phyloP scores from a whole-genome alignment of 2,113 vertebrate genomes.

The Pseudonaja textilis region DNA sequence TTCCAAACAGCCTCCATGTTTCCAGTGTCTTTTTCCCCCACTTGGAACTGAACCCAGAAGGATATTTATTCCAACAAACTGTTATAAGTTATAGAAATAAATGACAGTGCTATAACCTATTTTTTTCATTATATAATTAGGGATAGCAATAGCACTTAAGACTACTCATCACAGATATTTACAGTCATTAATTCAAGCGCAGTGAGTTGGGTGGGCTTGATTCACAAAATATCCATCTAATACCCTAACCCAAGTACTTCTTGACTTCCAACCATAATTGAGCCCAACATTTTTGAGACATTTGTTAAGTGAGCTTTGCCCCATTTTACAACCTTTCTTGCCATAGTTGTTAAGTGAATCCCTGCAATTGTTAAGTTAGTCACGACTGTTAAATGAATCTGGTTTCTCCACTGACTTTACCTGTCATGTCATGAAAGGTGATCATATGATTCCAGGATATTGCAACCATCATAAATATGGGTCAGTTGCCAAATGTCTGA shows the following conservation, averaged over 20 bases:
- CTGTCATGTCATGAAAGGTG: not conserved
- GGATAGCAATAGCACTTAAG: not conserved
- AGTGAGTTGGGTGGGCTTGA: not conserved
- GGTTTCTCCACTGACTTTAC: not conserved
- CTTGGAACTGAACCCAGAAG: too few relatives aligned
- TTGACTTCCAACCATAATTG: not conserved
- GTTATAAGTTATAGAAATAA: not conserved
- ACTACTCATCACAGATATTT: not conserved
- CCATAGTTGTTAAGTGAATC: not conserved
- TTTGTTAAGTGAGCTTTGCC: not conserved
- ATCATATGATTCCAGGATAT: not conserved
- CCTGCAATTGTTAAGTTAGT: not conserved
- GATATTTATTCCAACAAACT: too few relatives aligned
- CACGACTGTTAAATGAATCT: not conserved
- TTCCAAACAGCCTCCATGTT: too few relatives aligned
- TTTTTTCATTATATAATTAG: not conserved
- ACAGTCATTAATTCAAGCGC: not conserved
- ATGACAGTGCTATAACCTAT: not conserved
- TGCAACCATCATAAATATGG: not conserved
- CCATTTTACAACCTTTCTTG: not conserved
- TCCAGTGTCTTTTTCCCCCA: too few relatives aligned
- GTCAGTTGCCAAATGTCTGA: not conserved
- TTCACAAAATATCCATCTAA: not conserved
- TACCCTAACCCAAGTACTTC: not conserved
- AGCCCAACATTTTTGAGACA: not conserved